Percentiles rank a stretch among this genome's conserved stretches.
Conservation (phyloP, 1,140 invertebrate genomes). For the Triops cancriformis region DNA sequence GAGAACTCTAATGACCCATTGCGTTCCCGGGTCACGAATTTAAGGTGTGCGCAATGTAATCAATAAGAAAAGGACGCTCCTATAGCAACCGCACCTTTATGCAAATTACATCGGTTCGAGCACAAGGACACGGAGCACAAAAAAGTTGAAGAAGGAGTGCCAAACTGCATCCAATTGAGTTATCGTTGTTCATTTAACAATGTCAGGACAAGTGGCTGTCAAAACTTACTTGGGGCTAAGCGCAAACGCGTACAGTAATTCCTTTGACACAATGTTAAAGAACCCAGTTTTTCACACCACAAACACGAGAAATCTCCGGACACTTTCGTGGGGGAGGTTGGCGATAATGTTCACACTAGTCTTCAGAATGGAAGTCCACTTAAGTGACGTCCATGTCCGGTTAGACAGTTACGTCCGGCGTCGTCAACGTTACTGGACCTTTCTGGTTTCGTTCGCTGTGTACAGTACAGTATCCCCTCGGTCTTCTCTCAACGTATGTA, state of each 20-base stretch:
- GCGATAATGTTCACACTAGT: neutral
- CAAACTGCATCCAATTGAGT: neutral
- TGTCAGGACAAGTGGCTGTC: no score
- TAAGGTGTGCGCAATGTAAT: neutral
- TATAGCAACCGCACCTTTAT: constrained; percentile 10
- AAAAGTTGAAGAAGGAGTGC: neutral
- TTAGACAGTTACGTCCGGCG: constrained; percentile 8
- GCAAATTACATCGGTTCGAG: neutral
- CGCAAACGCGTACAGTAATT: no score
- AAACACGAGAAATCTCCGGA: neutral
- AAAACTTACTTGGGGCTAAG: no score
- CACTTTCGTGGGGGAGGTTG: neutral
- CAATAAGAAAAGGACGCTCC: neutral
- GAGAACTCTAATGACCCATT: neutral
- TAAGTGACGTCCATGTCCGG: constrained; percentile 12
- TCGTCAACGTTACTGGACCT: constrained; percentile 1
- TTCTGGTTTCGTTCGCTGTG: neutral
- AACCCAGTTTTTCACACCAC: neutral
- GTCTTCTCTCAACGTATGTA: neutral
- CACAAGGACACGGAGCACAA: neutral
- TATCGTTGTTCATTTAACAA: neutral
- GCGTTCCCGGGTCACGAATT: neutral
- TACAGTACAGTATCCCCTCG: no score
- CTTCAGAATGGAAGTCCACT: constrained; percentile 5
- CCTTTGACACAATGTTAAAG: no score